These are phyloP conservation scores for Fragum fragum DNA, from an alignment of 2,888 invertebrate species.

Conservation along the genomic window DNA sequence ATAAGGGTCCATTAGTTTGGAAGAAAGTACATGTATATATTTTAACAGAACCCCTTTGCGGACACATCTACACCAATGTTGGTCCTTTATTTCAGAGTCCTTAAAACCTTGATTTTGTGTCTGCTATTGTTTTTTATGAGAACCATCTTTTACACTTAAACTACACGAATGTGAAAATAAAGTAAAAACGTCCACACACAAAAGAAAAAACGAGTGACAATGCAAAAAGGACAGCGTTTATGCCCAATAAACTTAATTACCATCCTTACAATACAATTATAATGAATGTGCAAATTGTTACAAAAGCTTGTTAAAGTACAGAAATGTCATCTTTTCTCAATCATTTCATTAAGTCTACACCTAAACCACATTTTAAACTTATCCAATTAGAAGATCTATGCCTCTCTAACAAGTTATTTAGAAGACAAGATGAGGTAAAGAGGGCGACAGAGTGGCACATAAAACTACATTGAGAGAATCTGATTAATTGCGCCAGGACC, in stretches of 20 bases:
- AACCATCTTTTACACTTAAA: no score
- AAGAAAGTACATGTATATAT: no score
- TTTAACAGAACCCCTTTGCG: no score
- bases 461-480: not conserved
- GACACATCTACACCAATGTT: no score
- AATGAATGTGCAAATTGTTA: not conserved
- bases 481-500: not conserved
- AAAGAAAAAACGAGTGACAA: conserved; percentile 1
- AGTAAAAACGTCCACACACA: no score
- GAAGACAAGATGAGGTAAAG: not conserved
- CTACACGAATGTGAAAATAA: no score
- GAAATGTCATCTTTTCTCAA: not conserved
- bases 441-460: not conserved
- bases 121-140: no score
- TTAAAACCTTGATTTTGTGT: no score
- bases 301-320: not conserved
- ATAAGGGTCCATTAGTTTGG: no score
- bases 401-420: not conserved
- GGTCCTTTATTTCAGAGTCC: no score
- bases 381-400: not conserved
- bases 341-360: not conserved
- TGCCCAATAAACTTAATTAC: not conserved
- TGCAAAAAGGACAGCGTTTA: not conserved
- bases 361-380: not conserved
- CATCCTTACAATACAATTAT: not conserved